Percentiles rank a stretch among this genome's conserved stretches.
phyloP scores from a whole-genome alignment of 2,113 vertebrate genomes.

The Meleagris gallopavo region DNA sequence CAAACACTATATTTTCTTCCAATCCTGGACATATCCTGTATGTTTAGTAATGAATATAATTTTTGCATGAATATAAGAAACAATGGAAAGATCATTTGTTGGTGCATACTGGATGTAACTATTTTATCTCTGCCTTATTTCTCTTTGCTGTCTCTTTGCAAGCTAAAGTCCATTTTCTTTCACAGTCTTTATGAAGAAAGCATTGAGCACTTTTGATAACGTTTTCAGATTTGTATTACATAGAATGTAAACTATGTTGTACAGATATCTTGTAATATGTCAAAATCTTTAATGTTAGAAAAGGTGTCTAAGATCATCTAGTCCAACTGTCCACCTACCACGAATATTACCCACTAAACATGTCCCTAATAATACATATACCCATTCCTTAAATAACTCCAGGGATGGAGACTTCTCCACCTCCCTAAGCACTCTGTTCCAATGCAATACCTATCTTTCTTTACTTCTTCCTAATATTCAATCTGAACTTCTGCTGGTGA shows the following conservation, averaged over 20 bases:
- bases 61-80: neutral
- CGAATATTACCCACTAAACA: too few species aligned
- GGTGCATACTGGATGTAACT: rapidly evolving
- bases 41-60: neutral
- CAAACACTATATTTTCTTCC: neutral
- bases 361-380: too few species aligned
- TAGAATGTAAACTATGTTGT: neutral
- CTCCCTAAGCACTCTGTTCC: too few species aligned
- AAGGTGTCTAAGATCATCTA: too few species aligned
- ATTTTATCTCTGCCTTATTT: neutral
- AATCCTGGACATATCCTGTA: neutral
- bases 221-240: neutral
- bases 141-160: neutral
- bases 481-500: too few species aligned
- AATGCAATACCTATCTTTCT: too few species aligned
- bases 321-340: too few species aligned
- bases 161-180: neutral
- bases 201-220: neutral
- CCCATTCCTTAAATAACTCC: too few species aligned
- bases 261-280: neutral
- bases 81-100: neutral
- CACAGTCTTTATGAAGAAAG: neutral
- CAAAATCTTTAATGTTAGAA: too few species aligned
- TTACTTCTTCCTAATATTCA: too few species aligned
- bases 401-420: too few species aligned